phyloP scores from a whole-genome alignment of 1,140 invertebrate species.

The Zaprionus africanus region DNA sequence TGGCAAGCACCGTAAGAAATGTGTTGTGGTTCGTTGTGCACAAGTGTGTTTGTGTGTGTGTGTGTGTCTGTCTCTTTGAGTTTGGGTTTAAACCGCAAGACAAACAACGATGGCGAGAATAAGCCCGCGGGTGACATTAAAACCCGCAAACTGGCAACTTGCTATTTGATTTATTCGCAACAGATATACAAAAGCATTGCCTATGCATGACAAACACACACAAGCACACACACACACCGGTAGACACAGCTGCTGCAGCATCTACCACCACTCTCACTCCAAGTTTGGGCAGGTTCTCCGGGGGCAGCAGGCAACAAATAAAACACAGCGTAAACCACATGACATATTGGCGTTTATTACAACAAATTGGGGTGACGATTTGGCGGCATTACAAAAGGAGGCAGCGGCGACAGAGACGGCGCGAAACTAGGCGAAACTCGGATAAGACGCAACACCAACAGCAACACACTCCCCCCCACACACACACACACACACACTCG shows the following conservation, averaged over 20 bases:
- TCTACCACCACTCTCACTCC: background rate
- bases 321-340: conserved; percentile 68
- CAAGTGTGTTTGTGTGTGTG: conserved; percentile 6
- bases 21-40: conserved; percentile 15
- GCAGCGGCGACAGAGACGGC: conserved; percentile 14
- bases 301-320: conserved; percentile 52
- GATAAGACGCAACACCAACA: conserved; percentile 53
- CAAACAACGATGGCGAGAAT: conserved; percentile 46
- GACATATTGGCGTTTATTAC: conserved; percentile 83
- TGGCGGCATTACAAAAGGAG: conserved; percentile 54
- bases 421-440: conserved; percentile 54
- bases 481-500: conserved; percentile 24
- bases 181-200: conserved; percentile 47
- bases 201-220: conserved; percentile 2
- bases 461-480: conserved; percentile 11
- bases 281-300: conserved; percentile 1
- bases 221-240: conserved; percentile 5
- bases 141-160: conserved; percentile 59
- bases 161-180: conserved; percentile 74
- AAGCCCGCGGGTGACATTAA: conserved; percentile 59
- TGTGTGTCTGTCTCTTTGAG: conserved; percentile 21
- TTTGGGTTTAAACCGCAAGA: conserved; percentile 58
- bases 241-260: conserved; percentile 31
- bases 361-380: conserved; percentile 78
- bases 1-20: conserved; percentile 14